Evolutionary conservation across 2,888 invertebrate species (phyloP).

Genomic region (Metalampra italica): DNA sequence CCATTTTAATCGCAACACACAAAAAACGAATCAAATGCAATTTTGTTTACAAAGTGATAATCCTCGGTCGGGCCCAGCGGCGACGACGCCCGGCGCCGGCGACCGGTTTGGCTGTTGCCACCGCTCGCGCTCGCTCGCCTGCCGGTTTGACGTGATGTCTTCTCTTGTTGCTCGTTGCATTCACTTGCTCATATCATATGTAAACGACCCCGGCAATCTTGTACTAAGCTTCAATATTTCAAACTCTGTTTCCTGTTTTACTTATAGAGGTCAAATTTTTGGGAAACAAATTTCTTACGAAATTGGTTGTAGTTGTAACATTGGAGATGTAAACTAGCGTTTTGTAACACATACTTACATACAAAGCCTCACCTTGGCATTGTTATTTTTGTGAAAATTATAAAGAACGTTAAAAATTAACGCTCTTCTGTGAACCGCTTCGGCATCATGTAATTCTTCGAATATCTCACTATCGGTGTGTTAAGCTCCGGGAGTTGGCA

Average conservation of each 20-base stretch:
- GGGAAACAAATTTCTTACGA: background rate
- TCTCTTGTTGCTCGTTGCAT: slow-evolving; percentile 63
- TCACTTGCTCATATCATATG: slow-evolving; percentile 63
- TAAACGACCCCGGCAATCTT: slow-evolving; percentile 67
- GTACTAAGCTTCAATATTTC: slow-evolving; percentile 22
- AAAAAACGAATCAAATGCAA: slow-evolving; percentile 57
- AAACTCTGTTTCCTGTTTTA: background rate
- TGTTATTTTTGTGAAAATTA: slow-evolving; percentile 32
- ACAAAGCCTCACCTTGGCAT: slow-evolving; percentile 37
- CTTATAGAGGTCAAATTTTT: background rate
- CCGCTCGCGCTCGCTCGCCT: slow-evolving; percentile 48
- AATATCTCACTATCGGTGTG: slow-evolving; percentile 69
- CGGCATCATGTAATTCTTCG: slow-evolving; percentile 60
- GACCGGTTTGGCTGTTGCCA: slow-evolving; percentile 72
- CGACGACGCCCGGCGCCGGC: slow-evolving; percentile 60
- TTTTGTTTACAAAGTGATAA: slow-evolving; percentile 75
- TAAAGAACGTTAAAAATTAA: slow-evolving; percentile 33
- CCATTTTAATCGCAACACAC: slow-evolving; percentile 23
- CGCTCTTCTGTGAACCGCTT: slow-evolving; percentile 50
- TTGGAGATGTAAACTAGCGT: background rate
- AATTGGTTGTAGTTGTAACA: background rate
- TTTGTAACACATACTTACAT: no score
- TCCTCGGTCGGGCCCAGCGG: slow-evolving; percentile 47
- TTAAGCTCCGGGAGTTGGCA: slow-evolving; percentile 67
- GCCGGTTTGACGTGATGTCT: slow-evolving; percentile 75